Evolutionary conservation across 2,888 invertebrate species (phyloP), one percentile per base, ranked within the genome.

Genomic region (Pristionchus mayeri): DNA sequence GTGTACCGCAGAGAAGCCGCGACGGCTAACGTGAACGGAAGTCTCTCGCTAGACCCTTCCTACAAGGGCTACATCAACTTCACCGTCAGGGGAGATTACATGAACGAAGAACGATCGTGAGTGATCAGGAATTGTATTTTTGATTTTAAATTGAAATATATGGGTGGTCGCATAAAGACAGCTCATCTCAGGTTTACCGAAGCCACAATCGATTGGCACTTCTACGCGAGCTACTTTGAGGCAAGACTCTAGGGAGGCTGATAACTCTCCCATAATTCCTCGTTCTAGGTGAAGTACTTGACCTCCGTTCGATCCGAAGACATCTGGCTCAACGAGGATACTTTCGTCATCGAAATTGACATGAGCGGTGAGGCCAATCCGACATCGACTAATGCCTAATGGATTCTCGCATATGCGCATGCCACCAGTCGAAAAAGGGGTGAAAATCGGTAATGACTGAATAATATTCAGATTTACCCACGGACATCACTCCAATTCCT

Each of bases 161-260:
- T 9, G 21, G n/a, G 21, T 11, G n/a, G n/a, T 21, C n/a, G 9
- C 21, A 57, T 57, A 57, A 2, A 6, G 16, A 6, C 24, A 57
- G n/a, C n/a, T n/a, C 1, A 9, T 57, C n/a, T 9, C 57, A 57
- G 57, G 16, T 57, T 57, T n/a, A 21, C 21, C 16, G 57, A 57
- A 18, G 57, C 57, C 2, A 9, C 1, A 1, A 21, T 57, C 21
- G 57, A 57, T n/a, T 57, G 24, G n/a, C 18, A n/a, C 16, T 57
- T 57, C n/a, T 57, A 57, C n/a, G 57, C 57, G 9, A 57, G 57
- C 57, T 57, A 57, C 57, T 57, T 57, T 57, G 57, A 57, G 57
- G 57, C n/a, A n/a, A 57, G n/a, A 24, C 16, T n/a, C n/a, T n/a
- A n/a, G 18, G 57, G 57, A 57, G 1, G 9, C 57, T 57, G 24